These are phyloP conservation scores for Turnix velox DNA, from an alignment of 2,113 vertebrate genomes.

Conservation along the genomic window DNA sequence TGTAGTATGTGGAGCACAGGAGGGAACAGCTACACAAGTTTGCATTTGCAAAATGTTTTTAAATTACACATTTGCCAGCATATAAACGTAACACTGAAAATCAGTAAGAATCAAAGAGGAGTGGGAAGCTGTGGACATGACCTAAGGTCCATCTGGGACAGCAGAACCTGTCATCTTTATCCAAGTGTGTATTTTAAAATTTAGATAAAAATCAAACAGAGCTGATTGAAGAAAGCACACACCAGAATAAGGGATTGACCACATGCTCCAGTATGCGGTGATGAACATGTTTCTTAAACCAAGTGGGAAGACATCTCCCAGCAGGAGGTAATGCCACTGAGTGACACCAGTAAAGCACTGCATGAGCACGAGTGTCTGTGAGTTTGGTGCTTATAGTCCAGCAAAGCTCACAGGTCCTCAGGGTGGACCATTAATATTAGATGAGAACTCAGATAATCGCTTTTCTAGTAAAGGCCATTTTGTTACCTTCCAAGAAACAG, in stretches of 20 bases:
- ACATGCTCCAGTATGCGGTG: neutral
- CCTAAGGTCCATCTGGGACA: neutral
- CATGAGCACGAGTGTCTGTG: accelerated
- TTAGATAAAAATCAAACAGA: neutral
- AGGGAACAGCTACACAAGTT: neutral
- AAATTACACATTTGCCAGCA: neutral
- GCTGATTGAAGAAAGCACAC: neutral
- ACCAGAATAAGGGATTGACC: too few relatives aligned
- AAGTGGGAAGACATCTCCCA: neutral
- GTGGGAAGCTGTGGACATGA: neutral
- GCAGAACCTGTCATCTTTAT: neutral
- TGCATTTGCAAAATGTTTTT: neutral
- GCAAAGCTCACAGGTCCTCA: neutral
- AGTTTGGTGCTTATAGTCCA: neutral
- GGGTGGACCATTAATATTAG: neutral
- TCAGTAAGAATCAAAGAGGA: neutral
- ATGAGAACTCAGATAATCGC: neutral
- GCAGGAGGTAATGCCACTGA: too few relatives aligned
- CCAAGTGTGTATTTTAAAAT: neutral
- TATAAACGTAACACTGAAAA: neutral
- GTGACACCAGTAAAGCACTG: neutral
- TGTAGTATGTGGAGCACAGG: neutral
- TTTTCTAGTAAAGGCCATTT: neutral
- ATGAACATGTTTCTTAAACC: neutral
- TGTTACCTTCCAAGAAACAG: neutral